These are phyloP conservation scores for Columba guinea DNA, from an alignment of 2,797 vertebrate species.

Conservation along the genomic window DNA sequence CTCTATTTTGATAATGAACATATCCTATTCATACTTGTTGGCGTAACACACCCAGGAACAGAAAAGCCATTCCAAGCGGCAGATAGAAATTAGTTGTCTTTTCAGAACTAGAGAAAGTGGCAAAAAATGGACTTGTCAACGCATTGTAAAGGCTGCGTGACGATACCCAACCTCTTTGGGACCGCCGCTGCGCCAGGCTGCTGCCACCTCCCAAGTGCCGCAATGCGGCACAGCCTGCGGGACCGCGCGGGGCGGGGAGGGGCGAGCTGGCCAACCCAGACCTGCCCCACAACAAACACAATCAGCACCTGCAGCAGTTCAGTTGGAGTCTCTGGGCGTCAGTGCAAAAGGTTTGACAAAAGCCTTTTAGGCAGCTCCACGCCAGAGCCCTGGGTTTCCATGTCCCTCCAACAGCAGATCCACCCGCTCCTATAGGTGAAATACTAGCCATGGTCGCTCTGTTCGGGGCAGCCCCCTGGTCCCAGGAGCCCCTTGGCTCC, in stretches of 20 bases:
- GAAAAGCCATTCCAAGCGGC: neutral
- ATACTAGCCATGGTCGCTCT: neutral
- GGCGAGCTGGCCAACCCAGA: neutral
- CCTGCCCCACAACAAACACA: neutral
- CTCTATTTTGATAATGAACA: neutral
- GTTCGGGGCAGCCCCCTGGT: neutral
- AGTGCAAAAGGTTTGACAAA: neutral
- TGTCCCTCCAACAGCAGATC: neutral
- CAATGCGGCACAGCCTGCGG: constrained; percentile 59
- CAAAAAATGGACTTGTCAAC: neutral
- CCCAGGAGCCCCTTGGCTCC: neutral
- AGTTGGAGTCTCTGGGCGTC: fast-evolving
- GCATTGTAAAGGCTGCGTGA: neutral
- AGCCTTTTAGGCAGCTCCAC: fast-evolving
- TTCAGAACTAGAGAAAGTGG: neutral
- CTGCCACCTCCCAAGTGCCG: neutral
- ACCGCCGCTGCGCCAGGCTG: neutral
- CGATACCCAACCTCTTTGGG: neutral
- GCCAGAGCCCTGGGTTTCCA: neutral
- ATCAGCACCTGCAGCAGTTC: neutral
- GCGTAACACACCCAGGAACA: neutral
- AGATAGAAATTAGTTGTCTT: neutral
- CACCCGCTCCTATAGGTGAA: neutral
- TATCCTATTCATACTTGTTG: neutral
- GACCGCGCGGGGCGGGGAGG: neutral